These are phyloP conservation scores for Lycaena phlaeas DNA, from an alignment of 2,888 invertebrate species.

Conservation along the genomic window DNA sequence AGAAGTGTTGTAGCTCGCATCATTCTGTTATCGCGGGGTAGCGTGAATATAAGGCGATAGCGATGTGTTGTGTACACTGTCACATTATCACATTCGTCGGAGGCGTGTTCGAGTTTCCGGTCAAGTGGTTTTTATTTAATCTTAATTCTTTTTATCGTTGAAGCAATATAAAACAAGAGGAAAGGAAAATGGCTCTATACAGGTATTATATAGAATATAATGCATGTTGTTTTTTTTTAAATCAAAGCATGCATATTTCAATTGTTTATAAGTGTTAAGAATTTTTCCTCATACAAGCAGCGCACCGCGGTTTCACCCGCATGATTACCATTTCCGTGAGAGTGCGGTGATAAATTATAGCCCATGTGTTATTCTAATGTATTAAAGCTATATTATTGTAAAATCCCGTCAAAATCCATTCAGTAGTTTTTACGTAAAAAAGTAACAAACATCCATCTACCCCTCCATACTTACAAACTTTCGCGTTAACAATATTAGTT, in stretches of 20 bases:
- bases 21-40: slow-evolving; percentile 43
- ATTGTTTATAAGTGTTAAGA: background rate
- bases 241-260: background rate
- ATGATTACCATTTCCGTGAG: too few species aligned
- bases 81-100: slow-evolving; percentile 54
- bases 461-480: too few species aligned
- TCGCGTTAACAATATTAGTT: too few species aligned
- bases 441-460: too few species aligned
- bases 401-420: too few species aligned
- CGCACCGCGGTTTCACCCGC: too few species aligned
- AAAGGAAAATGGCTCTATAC: slow-evolving; percentile 53
- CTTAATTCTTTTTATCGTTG: slow-evolving; percentile 28
- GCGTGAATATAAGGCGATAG: slow-evolving; percentile 66
- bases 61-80: slow-evolving; percentile 42
- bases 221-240: background rate
- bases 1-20: slow-evolving; percentile 63
- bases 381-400: too few species aligned
- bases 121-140: slow-evolving; percentile 27
- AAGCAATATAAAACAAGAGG: slow-evolving; percentile 28
- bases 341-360: too few species aligned
- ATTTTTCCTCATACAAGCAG: too few species aligned
- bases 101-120: slow-evolving; percentile 52
- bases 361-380: too few species aligned
- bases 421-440: too few species aligned
- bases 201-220: slow-evolving; percentile 32